Evolutionary conservation across 2,113 vertebrate species (phyloP), one percentile per base, ranked within the genome.

Genomic region (Sula dactylatra): DNA sequence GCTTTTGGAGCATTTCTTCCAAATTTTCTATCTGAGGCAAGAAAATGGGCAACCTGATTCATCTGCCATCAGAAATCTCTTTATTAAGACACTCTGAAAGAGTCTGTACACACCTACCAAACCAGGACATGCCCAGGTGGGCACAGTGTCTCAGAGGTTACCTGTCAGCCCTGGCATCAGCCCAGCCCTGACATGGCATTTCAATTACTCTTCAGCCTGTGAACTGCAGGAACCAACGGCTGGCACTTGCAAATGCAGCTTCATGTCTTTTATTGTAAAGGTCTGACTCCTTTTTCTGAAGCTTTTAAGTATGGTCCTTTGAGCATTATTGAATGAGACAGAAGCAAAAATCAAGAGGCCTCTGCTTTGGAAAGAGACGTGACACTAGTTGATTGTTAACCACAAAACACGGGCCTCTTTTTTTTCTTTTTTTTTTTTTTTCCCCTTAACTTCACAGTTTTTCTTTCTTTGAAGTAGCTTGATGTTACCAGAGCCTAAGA

Each of bases 251-350:
- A 74, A 78, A 82, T 2, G 1, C 52, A 72, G 73, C 72, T 86
- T 58, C 7, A 2, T 54, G 64, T 27, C 79, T 90, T 88, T 77
- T 22, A 52, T 86, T 94, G 82, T 55, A 90, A 80, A 92, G 50
- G 59, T 47, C 92, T 90, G 67, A 88, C 82, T 93, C 92, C 72
- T 91, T 89, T 93, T 71, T 82, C 90, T 83, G 62, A 36, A 88
- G 45, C 40, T 88, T 88, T 83, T 38, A 85, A 89, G 78, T 47
- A 52, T 11, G 34, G 78, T 40, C 31, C 74, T 94, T 86, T 94
- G 92, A 97, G 85, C 21, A 52, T 90, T 90, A 97, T 73, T 95
- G 90, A 92, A 83, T 52, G 47, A 90, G 95, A 92, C 92, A 93
- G 93, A 71, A 93, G 71, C n/a, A 83, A 93, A 93, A 97, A 92